These are phyloP conservation scores for Oostethus manadensis DNA, from an alignment of 2,113 vertebrate genomes.

Conservation along the genomic window DNA sequence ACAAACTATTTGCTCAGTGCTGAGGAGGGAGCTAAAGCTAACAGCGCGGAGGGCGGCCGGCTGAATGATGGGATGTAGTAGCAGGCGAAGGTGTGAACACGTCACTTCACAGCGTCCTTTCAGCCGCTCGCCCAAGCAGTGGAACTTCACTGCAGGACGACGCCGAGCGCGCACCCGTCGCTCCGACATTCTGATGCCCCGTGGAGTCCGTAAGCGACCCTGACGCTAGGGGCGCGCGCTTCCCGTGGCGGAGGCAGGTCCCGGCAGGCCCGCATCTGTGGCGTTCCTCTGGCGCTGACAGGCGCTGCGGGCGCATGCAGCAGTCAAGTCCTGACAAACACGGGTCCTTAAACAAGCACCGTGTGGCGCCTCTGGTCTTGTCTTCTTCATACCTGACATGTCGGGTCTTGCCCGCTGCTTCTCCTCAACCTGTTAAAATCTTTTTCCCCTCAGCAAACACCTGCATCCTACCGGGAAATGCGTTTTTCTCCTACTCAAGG, in stretches of 20 bases:
- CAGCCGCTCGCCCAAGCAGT: neutral
- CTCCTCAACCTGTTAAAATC: slow-evolving; percentile 78
- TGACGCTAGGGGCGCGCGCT: neutral
- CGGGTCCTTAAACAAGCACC: slow-evolving; percentile 82
- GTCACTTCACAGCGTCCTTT: slow-evolving; percentile 75
- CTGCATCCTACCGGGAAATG: neutral
- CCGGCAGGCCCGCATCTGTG: slow-evolving; percentile 84
- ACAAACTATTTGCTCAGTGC: slow-evolving; percentile 68
- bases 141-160: slow-evolving; percentile 53
- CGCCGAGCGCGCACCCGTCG: slow-evolving; percentile 24
- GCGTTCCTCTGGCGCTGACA: slow-evolving; percentile 84
- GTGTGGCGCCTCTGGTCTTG: slow-evolving; percentile 98
- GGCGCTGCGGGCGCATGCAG: slow-evolving; percentile 87
- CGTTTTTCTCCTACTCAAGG: neutral
- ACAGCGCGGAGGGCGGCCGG: slow-evolving; percentile 48
- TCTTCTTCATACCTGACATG: slow-evolving; percentile 93
- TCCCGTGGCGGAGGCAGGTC: slow-evolving; percentile 65
- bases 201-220: neutral
- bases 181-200: too few relatives aligned
- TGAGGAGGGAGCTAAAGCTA: slow-evolving; percentile 52
- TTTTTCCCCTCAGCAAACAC: slow-evolving; percentile 15
- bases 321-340: slow-evolving; percentile 88
- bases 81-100: slow-evolving; percentile 67
- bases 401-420: slow-evolving; percentile 84
- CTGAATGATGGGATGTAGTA: slow-evolving; percentile 71